phyloP scores from a whole-genome alignment of 2,113 vertebrate species.

The Steatornis caripensis region DNA sequence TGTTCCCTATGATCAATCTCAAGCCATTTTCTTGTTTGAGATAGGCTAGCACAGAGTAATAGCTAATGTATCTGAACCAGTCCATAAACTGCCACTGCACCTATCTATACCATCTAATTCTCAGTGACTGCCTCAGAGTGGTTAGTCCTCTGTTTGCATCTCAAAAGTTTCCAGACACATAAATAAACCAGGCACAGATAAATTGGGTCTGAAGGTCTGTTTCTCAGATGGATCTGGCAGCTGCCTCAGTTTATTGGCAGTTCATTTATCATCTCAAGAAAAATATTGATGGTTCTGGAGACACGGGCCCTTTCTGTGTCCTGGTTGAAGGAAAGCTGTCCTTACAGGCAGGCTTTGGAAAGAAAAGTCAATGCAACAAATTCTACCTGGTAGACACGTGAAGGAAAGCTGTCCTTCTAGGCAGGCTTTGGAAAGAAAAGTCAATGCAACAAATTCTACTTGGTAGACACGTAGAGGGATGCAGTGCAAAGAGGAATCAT shows the following conservation, averaged over 20 bases:
- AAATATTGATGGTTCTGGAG: slow-evolving; percentile 74
- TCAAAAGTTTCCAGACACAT: slow-evolving; percentile 60
- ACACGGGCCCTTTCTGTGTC: slow-evolving; percentile 45
- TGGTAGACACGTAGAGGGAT: slow-evolving; percentile 11
- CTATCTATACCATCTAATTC: neutral
- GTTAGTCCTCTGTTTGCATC: slow-evolving; percentile 16
- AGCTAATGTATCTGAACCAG: neutral
- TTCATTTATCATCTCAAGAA: slow-evolving; percentile 79
- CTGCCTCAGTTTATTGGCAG: slow-evolving; percentile 76
- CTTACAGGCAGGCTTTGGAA: slow-evolving; percentile 55
- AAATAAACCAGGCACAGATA: slow-evolving; percentile 65
- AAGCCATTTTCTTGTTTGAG: neutral
- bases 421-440: slow-evolving; percentile 60
- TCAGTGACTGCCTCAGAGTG: neutral
- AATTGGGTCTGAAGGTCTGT: slow-evolving; percentile 55
- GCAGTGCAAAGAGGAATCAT: neutral
- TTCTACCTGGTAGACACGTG: slow-evolving; percentile 1
- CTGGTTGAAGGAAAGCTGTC: slow-evolving; percentile 62
- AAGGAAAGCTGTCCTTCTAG: slow-evolving; percentile 58
- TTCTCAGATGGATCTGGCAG: slow-evolving; percentile 73
- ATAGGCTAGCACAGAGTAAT: neutral
- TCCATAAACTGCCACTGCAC: neutral
- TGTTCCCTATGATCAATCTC: neutral
- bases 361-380: slow-evolving; percentile 58
- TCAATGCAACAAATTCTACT: slow-evolving; percentile 41